Evolutionary conservation across 1,140 invertebrate genomes (phyloP), one percentile per base, ranked within the genome.

Genomic region (Heliconius himera): DNA sequence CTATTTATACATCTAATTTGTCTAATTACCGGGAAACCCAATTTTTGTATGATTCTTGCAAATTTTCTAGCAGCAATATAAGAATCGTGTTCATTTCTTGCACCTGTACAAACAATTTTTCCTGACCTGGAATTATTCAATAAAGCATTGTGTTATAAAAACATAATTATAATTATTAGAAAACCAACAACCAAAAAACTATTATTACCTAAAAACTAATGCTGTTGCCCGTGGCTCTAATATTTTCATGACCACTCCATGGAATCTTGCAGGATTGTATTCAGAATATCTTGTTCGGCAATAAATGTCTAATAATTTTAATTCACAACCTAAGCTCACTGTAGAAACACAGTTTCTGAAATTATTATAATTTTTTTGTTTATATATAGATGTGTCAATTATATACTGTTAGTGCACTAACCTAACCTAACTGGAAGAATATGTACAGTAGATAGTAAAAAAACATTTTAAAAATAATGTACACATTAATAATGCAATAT

Each of bases 31-130:
- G 97, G 96, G 95, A 99, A 99, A 74, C 98, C 98, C 20, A 99
- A 95, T 95, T 99, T 99, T 91, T 99, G 99, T 76, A 99, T 97
- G 89, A 99, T 99, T 90, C 99, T 96, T 18, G 99, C 98, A 96
- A 99, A 99, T 94, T 99, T 99, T 86, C 99, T 96, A 1, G 98
- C 97, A 18, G 99, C 99, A 81, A 99, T 95, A 89, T 98, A 96
- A 1, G 98, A 98, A 91, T 98, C 97, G 78, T 98, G 97, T 95
- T 99, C 99, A 95, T 98, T 99, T 95, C 98, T 99, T 0, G 99
- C 98, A 22, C 99, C 99, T 1, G 99, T 99, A 87, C 99, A 99
- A 1, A 99, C 99, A 94, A 99, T 97, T 96, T 99, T 99, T 1
- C 99, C 99, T 11, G 99, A 99, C 82, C 97, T 97, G 84, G 74